Base-by-base conservation (phyloP, 2,888 invertebrate genomes). In the Actias luna region DNA sequence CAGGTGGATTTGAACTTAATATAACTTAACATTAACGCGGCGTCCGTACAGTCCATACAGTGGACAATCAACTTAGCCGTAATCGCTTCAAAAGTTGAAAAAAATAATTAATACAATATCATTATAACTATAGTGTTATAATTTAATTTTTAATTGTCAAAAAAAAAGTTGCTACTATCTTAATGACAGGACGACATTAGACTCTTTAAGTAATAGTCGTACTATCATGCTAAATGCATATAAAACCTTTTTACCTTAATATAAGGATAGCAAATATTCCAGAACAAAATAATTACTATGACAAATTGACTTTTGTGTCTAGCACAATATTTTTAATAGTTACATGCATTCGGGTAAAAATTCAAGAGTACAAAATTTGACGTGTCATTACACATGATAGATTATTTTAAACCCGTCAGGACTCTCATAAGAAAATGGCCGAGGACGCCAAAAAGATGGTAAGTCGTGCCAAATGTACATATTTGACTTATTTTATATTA, bases 361-460 rank as follows among this genome's bases (percentile, higher is more conserved):
- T 55, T 55, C 29, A 16, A 55, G 29, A n/a, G 55, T 29, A 55
- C 27, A 29, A 55, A 55, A 55, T 55, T 55, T 29, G 16, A 55
- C 29, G 55, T 29, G n/a, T 55, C 55, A 7, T 55, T 55, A 55
- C 55, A 55, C 29, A 55, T 55, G 55, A 55, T 55, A 55, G 29
- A 55, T 55, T 55, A 29, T n/a, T 27, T 55, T 55, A 55, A 55
- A 29, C 16, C n/a, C 29, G 55, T 55, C 29, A 55, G 55, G 29
- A 18, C 66, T 29, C 33, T 72, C 60, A 61, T 67, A 22, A 78
- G 66, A 68, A 65, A 70, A 82, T 84, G 84, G 80, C 72, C 67
- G 63, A 74, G 64, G 64, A 68, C 66, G 64, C 64, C 66, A 27
- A 77, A 65, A 68, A 80, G 83, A 83, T 77, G 83, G 88, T 88